Percentiles rank a stretch among this genome's conserved stretches.
Conservation (phyloP, 2,888 invertebrate species). For the Marasmarcha lunaedactyla region DNA sequence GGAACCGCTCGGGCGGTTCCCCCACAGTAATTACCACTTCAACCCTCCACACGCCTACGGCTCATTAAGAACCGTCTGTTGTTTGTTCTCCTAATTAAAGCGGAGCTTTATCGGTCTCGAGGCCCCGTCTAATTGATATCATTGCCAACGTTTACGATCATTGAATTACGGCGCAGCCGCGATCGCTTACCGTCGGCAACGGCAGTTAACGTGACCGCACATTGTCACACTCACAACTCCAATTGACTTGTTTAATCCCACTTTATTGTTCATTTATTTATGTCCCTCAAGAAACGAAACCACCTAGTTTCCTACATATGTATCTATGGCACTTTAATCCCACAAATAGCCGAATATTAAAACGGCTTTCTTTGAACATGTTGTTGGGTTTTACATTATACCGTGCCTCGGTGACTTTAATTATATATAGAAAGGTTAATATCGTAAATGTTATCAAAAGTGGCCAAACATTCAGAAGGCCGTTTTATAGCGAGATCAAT, state of each 20-base stretch:
- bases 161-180: constrained; percentile 59
- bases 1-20: constrained; percentile 31
- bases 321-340: no score
- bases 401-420: no score
- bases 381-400: no score
- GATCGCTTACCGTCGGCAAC: constrained; percentile 52
- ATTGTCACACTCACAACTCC: constrained; percentile 52
- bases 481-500: neutral
- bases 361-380: no score
- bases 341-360: no score
- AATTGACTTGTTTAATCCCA: constrained; percentile 62
- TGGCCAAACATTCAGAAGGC: neutral
- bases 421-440: no score
- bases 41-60: constrained; percentile 59
- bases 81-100: constrained; percentile 70
- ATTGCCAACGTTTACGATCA: constrained; percentile 67
- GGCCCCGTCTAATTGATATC: constrained; percentile 65
- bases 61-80: constrained; percentile 67
- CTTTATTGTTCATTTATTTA: constrained; percentile 65
- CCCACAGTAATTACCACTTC: constrained; percentile 59
- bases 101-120: constrained; percentile 63
- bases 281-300: constrained; percentile 21
- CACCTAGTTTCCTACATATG: neutral
- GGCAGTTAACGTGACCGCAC: constrained; percentile 63
- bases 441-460: no score